These are phyloP conservation scores for Acomys russatus DNA, from an alignment of 2,797 vertebrate species.

Conservation along the genomic window DNA sequence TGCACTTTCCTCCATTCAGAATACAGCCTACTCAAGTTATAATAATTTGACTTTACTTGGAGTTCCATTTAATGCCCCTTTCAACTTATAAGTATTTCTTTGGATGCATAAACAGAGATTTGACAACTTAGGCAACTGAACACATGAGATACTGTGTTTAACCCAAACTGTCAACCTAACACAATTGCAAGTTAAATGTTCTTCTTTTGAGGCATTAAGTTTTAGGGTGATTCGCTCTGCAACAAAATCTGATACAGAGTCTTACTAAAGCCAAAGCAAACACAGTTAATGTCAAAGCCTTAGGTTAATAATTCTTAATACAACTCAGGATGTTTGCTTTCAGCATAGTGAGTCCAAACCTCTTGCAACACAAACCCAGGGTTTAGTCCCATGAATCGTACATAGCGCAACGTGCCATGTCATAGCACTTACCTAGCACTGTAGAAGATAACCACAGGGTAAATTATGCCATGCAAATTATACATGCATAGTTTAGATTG, in stretches of 20 bases:
- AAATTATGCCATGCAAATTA: constrained; percentile 46
- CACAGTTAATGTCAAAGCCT: constrained; percentile 18
- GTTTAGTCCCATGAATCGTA: background rate
- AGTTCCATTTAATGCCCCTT: constrained; percentile 25
- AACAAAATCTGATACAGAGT: constrained; percentile 44
- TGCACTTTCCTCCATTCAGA: constrained; percentile 4
- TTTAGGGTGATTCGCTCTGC: constrained; percentile 23
- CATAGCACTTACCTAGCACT: constrained; percentile 4
- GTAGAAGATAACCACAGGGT: background rate
- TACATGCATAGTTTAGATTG: background rate
- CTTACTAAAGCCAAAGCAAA: constrained; percentile 65
- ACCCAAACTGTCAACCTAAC: constrained; percentile 16
- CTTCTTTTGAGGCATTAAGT: constrained; percentile 25
- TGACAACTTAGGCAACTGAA: constrained; percentile 31
- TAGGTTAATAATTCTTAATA: constrained; percentile 52
- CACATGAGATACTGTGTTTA: constrained; percentile 9
- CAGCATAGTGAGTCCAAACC: constrained; percentile 7
- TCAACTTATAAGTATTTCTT: background rate
- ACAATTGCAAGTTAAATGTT: constrained; percentile 39
- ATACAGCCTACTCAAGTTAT: background rate
- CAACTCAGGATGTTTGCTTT: constrained; percentile 19
- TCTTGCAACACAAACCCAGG: background rate
- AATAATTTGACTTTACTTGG: constrained; percentile 55
- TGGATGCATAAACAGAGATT: constrained; percentile 51
- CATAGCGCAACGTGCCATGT: background rate